Base-by-base conservation (phyloP, 1,140 invertebrate species). In the Diabrotica virgifera region DNA sequence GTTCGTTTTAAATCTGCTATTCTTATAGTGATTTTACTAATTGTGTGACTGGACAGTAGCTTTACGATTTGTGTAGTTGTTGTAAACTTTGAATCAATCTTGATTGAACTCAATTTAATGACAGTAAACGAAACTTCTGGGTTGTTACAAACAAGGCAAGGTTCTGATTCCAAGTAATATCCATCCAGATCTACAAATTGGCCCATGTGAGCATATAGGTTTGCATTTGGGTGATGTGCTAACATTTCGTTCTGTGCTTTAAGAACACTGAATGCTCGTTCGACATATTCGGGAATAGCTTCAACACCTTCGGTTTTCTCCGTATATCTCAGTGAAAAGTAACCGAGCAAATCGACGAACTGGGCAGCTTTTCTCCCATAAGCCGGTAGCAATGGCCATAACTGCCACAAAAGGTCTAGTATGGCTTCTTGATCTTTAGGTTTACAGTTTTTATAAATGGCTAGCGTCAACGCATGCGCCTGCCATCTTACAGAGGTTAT, bases 21-120 rank as follows among this genome's bases (percentile, higher is more conserved):
- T 52, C 95, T 87, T 10, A 99, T 84, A 6, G 90, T 92, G 60
- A 99, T 94, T 73, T 95, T 93, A 72, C 94, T 96, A 59, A 99
- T 97, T 59, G 92, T 96, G 76, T 98, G 94, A 77, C 94, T 94
- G 55, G 93, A 93, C 37, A 96, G 89, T 54, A 99, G 82, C 82
- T 99, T 99, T 2, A 98, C 94, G 58, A 99, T 97, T 81, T 98
- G 96, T 5, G 95, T 97, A 4, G 93, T 97, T 0, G 96, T 98
- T 0, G 96, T 98, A 77, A 96, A 99, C 82, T 98, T 95, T 0
- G 95, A 96, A 82, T 99, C 97, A 50, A 94, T 89, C 83, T 98
- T 98, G 6, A 98, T 92, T 0, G 94, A 88, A 0, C 93, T 93
- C 38, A 99, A 80, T 80, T 99, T 99, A 51, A 98, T 92, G 64